phyloP scores from a whole-genome alignment of 2,797 vertebrate species.

The Bradypodion pumilum region DNA sequence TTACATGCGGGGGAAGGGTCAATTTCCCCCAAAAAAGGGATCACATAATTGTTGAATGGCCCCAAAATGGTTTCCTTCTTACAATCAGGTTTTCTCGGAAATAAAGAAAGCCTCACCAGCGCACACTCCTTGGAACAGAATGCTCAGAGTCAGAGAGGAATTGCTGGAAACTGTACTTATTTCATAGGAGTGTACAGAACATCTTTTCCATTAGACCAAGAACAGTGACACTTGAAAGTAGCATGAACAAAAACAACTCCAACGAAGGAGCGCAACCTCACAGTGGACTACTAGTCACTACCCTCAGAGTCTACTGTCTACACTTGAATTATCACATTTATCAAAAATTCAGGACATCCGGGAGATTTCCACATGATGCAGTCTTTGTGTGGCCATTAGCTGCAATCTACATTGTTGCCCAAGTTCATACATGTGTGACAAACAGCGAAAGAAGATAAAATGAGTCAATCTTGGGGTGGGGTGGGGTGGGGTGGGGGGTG shows the following conservation, averaged over 20 bases:
- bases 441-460: constrained; percentile 57
- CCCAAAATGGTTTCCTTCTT: background rate
- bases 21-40: too few relatives aligned
- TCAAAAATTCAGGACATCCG: constrained; percentile 20
- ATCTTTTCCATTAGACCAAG: constrained; percentile 11
- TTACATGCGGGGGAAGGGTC: too few relatives aligned
- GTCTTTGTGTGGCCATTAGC: constrained; percentile 39
- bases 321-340: constrained; percentile 16
- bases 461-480: background rate
- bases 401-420: constrained; percentile 33
- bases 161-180: background rate
- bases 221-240: constrained; percentile 30
- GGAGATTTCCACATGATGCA: constrained; percentile 6
- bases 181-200: constrained; percentile 19
- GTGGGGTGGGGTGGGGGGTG: too few relatives aligned
- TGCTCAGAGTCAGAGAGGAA: background rate
- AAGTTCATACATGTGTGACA: constrained; percentile 47
- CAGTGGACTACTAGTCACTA: constrained; percentile 1
- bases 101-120: background rate
- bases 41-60: too few relatives aligned
- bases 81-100: background rate
- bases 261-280: constrained; percentile 28
- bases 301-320: constrained; percentile 11
- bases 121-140: background rate
- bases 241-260: background rate